Evolutionary conservation across 2,888 invertebrate genomes (phyloP), one percentile per base, ranked within the genome.

Genomic region (Melipona bicolor): DNA sequence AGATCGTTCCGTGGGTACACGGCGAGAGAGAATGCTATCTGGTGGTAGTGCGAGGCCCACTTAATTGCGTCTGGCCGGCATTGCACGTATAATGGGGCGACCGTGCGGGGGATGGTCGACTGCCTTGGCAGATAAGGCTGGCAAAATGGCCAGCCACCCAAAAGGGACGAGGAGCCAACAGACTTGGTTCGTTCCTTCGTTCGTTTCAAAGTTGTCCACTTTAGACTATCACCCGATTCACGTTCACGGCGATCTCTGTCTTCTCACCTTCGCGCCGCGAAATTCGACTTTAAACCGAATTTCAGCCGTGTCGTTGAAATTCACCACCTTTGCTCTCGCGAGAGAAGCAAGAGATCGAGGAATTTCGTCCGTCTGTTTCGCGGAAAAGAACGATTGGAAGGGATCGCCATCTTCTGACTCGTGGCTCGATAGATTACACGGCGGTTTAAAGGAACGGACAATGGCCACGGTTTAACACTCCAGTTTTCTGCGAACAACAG

Each of bases 61-160:
- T 89, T 89, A 89, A 89, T 89, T 89, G 87, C 87, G 86, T 89
- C 89, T 89, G 89, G 83, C 75, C 86, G 80, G 79, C 72, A 77
- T 82, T 81, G 86, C 86, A 80, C 87, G 81, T 89, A 87, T 89
- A 89, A 89, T 80, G 81, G 87, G 79, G 71, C 72, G 79, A 83
- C 77, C 54, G 76, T 65, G 61, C 71, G 17, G 73, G 54, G 67
- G 36, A 52, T 36, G 69, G 78, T 77, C 78, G 76, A 67, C 77
- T 80, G 85, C 84, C 85, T 77, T 77, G 82, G 81, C 78, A 81
- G 88, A 89, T 88, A 88, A 89, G 88, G 81, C 81, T 89, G 78
- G 77, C 76, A 84, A 81, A 86, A 86, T 84, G 71, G 69, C 69
- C 76, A 52, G 62, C 62, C 50, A 54, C 24, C 64, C 21, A 69